Evolutionary conservation across 1,140 invertebrate genomes (phyloP).

Genomic region (Cataglyphis hispanica): DNA sequence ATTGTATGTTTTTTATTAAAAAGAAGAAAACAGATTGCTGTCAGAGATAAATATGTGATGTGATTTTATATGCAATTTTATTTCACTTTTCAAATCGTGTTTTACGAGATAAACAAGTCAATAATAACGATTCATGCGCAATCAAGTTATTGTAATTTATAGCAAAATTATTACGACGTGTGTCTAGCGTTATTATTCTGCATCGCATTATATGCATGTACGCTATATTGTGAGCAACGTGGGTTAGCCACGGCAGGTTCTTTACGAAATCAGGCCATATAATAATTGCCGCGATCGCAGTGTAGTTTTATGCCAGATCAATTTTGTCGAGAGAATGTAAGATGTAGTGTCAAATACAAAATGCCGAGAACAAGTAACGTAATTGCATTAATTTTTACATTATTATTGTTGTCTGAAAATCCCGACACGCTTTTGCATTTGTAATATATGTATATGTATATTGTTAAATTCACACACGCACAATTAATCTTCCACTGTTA

Average conservation of each 20-base stretch:
- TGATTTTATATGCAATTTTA: conserved; percentile 17
- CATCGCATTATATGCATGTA: conserved; percentile 72
- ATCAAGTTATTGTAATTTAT: conserved; percentile 28
- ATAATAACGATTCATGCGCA: conserved; percentile 70
- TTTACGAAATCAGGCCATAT: conserved; percentile 67
- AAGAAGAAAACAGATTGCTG: conserved; percentile 12
- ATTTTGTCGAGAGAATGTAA: conserved; percentile 44
- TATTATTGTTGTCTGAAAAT: not conserved
- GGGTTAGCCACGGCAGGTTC: conserved; percentile 32
- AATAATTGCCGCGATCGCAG: conserved; percentile 44
- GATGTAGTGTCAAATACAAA: not conserved
- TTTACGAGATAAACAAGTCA: conserved; percentile 66
- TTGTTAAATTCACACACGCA: not conserved
- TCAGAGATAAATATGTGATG: conserved; percentile 46
- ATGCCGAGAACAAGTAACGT: conserved; percentile 26
- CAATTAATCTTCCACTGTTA: not conserved
- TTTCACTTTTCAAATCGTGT: conserved; percentile 54
- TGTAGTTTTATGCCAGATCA: conserved; percentile 11
- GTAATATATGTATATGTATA: not conserved
- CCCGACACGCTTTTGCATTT: not conserved
- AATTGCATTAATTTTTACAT: not conserved
- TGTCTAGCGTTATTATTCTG: conserved; percentile 69
- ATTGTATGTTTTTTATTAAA: conserved; percentile 22
- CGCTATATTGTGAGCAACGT: conserved; percentile 51
- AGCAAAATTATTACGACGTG: conserved; percentile 67